A percentile compares a stretch with the other conserved stretches of the same genome.
phyloP scores from a whole-genome alignment of 2,113 vertebrate species.

The Lasiurus cinereus region DNA sequence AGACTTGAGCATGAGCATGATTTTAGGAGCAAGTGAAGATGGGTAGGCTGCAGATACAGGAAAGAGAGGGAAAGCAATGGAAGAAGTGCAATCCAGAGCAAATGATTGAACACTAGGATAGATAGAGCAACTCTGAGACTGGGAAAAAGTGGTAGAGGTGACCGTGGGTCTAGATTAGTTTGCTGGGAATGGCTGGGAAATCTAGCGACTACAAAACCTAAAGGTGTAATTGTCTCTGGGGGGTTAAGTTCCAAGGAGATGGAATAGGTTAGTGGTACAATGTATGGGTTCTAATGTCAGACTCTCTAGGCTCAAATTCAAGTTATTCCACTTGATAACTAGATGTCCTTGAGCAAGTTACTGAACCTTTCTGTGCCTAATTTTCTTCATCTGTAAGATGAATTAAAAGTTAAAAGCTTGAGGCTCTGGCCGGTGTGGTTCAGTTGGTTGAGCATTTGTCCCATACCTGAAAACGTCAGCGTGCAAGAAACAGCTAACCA shows the following conservation, averaged over 20 bases:
- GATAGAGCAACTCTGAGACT: neutral
- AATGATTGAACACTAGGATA: neutral
- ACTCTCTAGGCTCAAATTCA: neutral
- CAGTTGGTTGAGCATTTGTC: too few relatives aligned
- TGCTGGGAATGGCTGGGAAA: neutral
- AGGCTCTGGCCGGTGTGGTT: neutral
- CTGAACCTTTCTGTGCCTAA: neutral
- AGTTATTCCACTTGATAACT: neutral
- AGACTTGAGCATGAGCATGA: neutral
- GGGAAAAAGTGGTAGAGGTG: neutral
- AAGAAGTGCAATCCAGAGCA: neutral
- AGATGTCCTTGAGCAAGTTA: neutral
- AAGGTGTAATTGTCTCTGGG: neutral
- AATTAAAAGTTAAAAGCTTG: conserved; percentile 2
- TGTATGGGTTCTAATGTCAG: neutral
- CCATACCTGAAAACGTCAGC: too few relatives aligned
- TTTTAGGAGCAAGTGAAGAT: neutral
- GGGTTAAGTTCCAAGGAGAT: neutral
- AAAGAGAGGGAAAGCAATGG: conserved; percentile 29
- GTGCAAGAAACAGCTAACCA: too few relatives aligned
- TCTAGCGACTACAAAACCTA: neutral
- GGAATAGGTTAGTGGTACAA: neutral
- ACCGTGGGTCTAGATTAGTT: neutral
- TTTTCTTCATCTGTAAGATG: neutral
- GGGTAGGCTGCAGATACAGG: neutral